A percentile compares a stretch with the other conserved stretches of the same genome.
These are phyloP conservation scores for Allacma fusca DNA, from an alignment of 2,888 invertebrate genomes.

Conservation along the genomic window DNA sequence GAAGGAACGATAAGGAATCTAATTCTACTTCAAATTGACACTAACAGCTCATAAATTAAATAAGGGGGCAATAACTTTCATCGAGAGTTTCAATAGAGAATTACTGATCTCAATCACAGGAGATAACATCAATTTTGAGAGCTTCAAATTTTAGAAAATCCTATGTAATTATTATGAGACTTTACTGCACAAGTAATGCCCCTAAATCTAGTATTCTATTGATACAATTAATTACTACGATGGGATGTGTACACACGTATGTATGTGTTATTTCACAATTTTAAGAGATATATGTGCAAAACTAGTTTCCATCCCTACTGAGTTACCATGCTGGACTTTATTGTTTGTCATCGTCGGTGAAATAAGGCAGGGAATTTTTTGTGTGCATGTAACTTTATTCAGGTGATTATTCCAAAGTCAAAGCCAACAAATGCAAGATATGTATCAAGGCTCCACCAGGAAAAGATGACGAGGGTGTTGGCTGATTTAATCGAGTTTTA, in stretches of 20 bases:
- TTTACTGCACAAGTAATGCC: no score
- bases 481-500: background rate
- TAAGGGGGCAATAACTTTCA: constrained; percentile 25
- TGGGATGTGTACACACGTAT: no score
- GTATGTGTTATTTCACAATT: no score
- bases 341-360: no score
- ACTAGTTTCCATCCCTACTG: no score
- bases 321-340: no score
- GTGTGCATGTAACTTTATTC: no score
- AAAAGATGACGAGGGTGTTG: background rate
- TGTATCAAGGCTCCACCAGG: background rate
- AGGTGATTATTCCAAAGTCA: background rate
- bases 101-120: background rate
- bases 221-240: no score
- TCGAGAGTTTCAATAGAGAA: background rate
- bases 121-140: background rate
- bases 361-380: no score
- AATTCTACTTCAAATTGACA: constrained; percentile 17
- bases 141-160: background rate
- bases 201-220: no score
- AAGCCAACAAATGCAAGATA: background rate
- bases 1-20: background rate
- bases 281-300: no score
- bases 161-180: no score
- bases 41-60: background rate